Base-by-base conservation (phyloP, 2,797 vertebrate genomes). In the Eurystomus glaucurus region DNA sequence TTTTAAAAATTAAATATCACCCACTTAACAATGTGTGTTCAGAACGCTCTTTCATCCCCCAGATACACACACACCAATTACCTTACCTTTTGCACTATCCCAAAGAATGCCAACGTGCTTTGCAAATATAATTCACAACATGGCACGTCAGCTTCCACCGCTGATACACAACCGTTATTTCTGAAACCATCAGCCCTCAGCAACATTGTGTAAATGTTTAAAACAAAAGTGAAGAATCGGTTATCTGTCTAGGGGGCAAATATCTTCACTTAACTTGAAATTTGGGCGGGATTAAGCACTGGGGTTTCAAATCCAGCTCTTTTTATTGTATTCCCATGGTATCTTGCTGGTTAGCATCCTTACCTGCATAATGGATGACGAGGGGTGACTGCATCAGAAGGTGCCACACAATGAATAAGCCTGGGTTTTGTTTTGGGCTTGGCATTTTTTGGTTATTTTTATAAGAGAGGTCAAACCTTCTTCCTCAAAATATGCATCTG, bases 51-150 rank as follows among this genome's bases (percentile, higher is more conserved):
- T 85, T 79, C 91, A 85, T 61, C 26, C 11, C 52, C 29, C 6
- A 75, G 85, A 85, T 75, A 64, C 3, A 68, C 23, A 87, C 64
- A 83, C 51, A 68, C 23, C 45, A 88, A 33, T 60, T 90, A 58
- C 45, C 11, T 71, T 46, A 23, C 81, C 50, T 78, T 88, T 61
- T 66, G 58, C 18, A 8, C 43, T 83, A 37, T 51, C 46, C 41
- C 87, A 85, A 87, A 93, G 71, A 85, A 92, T 52, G 14, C 26
- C 51, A 65, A 35, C 0, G 4, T 72, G 28, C 41, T 94, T 81
- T 78, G 58, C 61, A 92, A 94, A 88, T 48, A 69, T 33, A 90
- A 90, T 68, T 91, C 91, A 71, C 29, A 85, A 54, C 22, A 71
- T 8, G 62, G 80, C 65, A 72, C 2, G 19, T 72, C 69, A 93